Evolutionary conservation across 2,113 vertebrate genomes (phyloP), one percentile per base, ranked within the genome.

Genomic region (Choloepus hoffmanni): DNA sequence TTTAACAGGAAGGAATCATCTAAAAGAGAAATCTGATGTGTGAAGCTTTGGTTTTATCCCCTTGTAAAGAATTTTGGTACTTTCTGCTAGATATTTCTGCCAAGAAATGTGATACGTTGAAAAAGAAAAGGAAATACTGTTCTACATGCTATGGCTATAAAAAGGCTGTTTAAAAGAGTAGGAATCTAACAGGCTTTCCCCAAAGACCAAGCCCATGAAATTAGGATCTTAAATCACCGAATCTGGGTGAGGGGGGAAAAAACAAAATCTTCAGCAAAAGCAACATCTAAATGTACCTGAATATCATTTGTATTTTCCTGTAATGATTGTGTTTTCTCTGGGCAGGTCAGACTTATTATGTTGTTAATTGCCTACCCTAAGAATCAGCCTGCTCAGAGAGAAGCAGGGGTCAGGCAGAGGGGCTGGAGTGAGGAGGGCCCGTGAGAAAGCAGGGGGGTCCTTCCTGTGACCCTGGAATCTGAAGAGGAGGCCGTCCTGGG

Each of bases 31-130:
- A 90, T 90, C 90, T 73, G 65, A 94, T 78, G 96, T 95, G 93
- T 30, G 86, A 97, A 95, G 97, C 97, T 89, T 96, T 58, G 50
- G 70, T 95, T 92, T 96, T 97, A 95, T 97, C 81, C 95, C 97
- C 96, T 96, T 98, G 98, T 97, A 97, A 98, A 98, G 98, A 98
- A n/a, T 11, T 85, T 95, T 7, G 19, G 95, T 96, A 0, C 91
- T 0, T 97, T 90, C 97, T 98, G 96, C 96, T 97, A 92, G 87
- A 62, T 73, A 95, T 87, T 92, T 93, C 97, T 98, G 98, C 97
- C 95, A 97, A 95, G 53, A 91, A 90, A 89, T 98, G 95, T 96
- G 97, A 97, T 98, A 97, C 45, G 90, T 93, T 96, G 96, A 81
- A 90, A 67, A 81, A 94, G 97, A 89, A 93, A 62, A 86, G 96